A percentile compares a stretch with the other conserved stretches of the same genome.
These are phyloP conservation scores for Sternotherus odoratus DNA, from an alignment of 2,797 vertebrate species.

Conservation along the genomic window DNA sequence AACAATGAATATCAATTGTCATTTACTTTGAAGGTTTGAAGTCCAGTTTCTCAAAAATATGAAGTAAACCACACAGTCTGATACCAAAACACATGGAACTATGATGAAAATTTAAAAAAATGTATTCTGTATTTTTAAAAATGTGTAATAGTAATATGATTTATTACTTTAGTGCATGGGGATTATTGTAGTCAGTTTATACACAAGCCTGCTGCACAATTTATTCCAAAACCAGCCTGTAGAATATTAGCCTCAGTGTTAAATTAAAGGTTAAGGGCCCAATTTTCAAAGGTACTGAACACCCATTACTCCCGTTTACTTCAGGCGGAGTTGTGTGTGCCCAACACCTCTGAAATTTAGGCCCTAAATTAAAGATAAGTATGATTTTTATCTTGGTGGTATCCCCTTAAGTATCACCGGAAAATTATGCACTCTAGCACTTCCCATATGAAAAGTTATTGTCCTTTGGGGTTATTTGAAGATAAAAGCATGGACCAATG, in stretches of 20 bases:
- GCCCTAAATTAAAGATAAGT: constrained; percentile 52
- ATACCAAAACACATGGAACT: background rate
- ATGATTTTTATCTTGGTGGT: constrained; percentile 14
- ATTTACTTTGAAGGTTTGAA: background rate
- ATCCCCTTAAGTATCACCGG: constrained; percentile 31
- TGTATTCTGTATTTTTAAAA: background rate
- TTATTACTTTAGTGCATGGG: background rate
- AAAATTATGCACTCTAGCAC: constrained; percentile 17
- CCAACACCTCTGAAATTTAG: constrained; percentile 36
- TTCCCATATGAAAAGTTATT: constrained; percentile 35
- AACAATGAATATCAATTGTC: constrained; percentile 10
- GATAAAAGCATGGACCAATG: constrained; percentile 29
- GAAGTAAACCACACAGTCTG: background rate
- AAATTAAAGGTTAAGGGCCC: constrained; percentile 30
- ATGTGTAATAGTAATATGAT: background rate
- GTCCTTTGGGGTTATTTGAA: constrained; percentile 41
- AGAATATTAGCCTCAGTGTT: background rate
- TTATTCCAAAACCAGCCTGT: background rate
- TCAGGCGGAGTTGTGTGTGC: constrained; percentile 32
- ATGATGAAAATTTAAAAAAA: constrained; percentile 16
- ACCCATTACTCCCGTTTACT: constrained; percentile 26
- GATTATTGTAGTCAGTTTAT: constrained; percentile 5
- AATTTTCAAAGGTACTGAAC: constrained; percentile 21
- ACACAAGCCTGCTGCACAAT: background rate
- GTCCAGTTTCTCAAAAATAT: background rate